A percentile compares a stretch with the other conserved stretches of the same genome.
phyloP scores from a whole-genome alignment of 1,140 invertebrate genomes.

The Diploscapter pachys region DNA sequence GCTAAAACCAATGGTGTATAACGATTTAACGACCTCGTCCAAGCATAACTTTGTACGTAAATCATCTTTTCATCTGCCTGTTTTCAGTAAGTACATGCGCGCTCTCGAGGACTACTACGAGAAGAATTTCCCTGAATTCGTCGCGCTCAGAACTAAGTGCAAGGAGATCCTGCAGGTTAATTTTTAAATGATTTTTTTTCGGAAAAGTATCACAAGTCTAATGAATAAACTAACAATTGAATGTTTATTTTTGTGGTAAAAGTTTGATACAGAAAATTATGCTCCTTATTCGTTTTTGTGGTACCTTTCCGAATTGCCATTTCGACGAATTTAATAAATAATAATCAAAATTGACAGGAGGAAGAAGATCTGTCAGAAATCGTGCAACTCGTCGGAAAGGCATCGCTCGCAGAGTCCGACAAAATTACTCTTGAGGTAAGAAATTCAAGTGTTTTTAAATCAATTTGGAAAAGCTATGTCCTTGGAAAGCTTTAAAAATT shows the following conservation, averaged over 20 bases:
- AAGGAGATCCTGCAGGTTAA: conserved; percentile 75
- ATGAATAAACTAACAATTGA: no score
- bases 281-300: neutral
- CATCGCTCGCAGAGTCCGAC: conserved; percentile 88
- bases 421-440: conserved; percentile 95
- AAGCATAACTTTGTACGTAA: no score
- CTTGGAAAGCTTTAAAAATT: no score
- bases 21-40: no score
- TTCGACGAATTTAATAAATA: neutral
- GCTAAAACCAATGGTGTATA: no score
- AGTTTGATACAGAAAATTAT: no score
- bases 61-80: neutral
- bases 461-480: neutral
- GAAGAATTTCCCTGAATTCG: conserved; percentile 96
- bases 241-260: no score
- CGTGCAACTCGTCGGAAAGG: conserved; percentile 96
- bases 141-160: conserved; percentile 74
- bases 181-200: neutral
- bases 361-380: conserved; percentile 99
- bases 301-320: neutral
- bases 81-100: conserved; percentile 83
- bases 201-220: no score
- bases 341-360: conserved; percentile 74
- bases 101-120: conserved; percentile 99
- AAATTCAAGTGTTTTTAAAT: neutral